Evolutionary conservation across 2,888 invertebrate genomes (phyloP), one percentile per base, ranked within the genome.

Genomic region (Meliscaeva auricollis): DNA sequence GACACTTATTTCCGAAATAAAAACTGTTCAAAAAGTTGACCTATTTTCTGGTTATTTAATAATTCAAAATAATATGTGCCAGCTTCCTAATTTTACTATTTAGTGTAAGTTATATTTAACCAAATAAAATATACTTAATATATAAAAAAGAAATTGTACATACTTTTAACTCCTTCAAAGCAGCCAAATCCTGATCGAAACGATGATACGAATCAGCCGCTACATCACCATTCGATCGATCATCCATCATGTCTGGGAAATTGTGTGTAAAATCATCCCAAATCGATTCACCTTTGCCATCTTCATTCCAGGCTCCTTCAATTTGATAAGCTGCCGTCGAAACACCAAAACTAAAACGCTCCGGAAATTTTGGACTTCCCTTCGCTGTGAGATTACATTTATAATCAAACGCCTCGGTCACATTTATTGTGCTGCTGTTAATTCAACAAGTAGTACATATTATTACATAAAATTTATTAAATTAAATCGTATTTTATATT

Each of bases 181-280:
- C 90, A 54, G 92, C 88, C 2, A 95, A 92, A 89, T 95, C 95
- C 77, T 93, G 92, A 88, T 93, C 91, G 89, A 93, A 94, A 77
- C 92, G 92, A 89, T 94, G 93, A 90, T 94, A 95, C 6, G 94
- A 94, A 90, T 95, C 94, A 87, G 94, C 93, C 0, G 94, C 93
- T 1, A 94, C 89, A 88, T 95, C 94, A 0, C 93, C 94, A 54
- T 92, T 94, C 2, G 92, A 91, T 0, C 89, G 88, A 87, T 94
- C 93, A 7, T 88, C 89, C 0, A 94, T 92, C 83, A 78, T 87
- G 38, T 91, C 89, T 3, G 92, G 91, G 87, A 90, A 88, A 20
- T 87, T 75, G 77, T 91, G 91, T 3, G 90, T 90, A 66, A 90
- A 90, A 6, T 89, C 89, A 88, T 94, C 94, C 93, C 93, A 94